Percentiles rank a stretch among this genome's conserved stretches.
phyloP scores from a whole-genome alignment of 1,140 invertebrate species.

The Cotesia chilonis region DNA sequence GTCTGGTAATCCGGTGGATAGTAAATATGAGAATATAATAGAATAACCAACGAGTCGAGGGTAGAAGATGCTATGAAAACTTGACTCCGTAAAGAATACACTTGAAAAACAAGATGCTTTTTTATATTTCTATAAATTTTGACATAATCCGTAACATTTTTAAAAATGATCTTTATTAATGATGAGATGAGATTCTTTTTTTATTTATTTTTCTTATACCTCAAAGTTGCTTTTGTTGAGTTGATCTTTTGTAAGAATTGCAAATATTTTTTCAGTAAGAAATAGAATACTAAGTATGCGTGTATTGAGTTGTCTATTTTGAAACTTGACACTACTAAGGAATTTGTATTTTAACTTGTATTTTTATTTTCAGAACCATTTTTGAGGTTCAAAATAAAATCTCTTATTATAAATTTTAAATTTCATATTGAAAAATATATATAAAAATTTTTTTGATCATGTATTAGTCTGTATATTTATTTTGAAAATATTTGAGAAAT shows the following conservation, averaged over 20 bases:
- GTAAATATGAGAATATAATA: constrained; percentile 36
- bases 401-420: too few relatives aligned
- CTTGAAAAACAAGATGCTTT: constrained; percentile 33
- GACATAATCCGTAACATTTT: constrained; percentile 30
- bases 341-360: too few relatives aligned
- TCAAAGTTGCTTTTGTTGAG: background rate
- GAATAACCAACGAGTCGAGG: background rate
- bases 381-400: too few relatives aligned
- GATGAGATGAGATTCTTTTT: background rate
- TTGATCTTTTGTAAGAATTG: constrained; percentile 9
- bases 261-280: background rate
- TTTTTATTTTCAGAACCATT: too few relatives aligned
- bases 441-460: too few relatives aligned
- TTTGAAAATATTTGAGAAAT: too few relatives aligned
- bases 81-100: constrained; percentile 27
- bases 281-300: background rate
- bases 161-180: constrained; percentile 16
- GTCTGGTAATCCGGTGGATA: constrained; percentile 46
- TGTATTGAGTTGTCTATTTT: too few relatives aligned
- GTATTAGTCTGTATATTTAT: too few relatives aligned
- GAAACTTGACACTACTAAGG: too few relatives aligned
- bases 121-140: constrained; percentile 10
- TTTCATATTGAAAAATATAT: too few relatives aligned
- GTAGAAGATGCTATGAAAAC: background rate
- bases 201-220: background rate